These are phyloP conservation scores for Morinoia aosen DNA, from an alignment of 2,888 invertebrate species.

Conservation along the genomic window DNA sequence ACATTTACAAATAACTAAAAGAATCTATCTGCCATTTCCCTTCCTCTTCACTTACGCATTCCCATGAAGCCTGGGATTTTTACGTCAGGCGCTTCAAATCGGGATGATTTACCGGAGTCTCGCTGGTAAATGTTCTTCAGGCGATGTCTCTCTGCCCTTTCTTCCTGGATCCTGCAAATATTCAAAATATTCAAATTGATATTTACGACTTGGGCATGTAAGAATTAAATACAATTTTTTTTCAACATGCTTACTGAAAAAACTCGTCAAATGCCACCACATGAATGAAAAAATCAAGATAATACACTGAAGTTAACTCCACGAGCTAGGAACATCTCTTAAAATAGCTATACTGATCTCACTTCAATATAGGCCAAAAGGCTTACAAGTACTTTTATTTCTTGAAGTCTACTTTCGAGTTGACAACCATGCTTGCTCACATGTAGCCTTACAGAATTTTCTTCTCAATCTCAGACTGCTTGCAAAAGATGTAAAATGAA, in stretches of 20 bases:
- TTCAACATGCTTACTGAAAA: neutral
- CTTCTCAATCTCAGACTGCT: no score
- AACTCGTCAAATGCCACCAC: neutral
- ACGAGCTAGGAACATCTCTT: no score
- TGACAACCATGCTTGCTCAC: no score
- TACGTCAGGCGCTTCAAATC: conserved; percentile 67
- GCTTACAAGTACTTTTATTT: neutral
- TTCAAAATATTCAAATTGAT: neutral
- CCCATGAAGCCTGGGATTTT: conserved; percentile 59
- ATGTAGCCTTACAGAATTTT: no score
- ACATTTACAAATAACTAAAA: neutral
- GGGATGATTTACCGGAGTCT: conserved; percentile 65
- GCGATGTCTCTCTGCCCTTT: conserved; percentile 94
- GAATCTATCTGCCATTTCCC: neutral
- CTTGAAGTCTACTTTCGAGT: no score
- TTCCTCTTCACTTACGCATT: neutral
- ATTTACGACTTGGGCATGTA: neutral
- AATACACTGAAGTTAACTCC: no score
- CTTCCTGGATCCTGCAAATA: conserved; percentile 89
- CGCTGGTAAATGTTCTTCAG: conserved; percentile 79
- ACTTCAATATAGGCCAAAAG: neutral
- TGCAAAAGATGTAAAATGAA: no score
- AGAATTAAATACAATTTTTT: neutral
- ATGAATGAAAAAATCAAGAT: neutral
- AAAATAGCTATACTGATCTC: neutral